Conservation (phyloP, 2,113 vertebrate species). For the Loxodonta africana region DNA sequence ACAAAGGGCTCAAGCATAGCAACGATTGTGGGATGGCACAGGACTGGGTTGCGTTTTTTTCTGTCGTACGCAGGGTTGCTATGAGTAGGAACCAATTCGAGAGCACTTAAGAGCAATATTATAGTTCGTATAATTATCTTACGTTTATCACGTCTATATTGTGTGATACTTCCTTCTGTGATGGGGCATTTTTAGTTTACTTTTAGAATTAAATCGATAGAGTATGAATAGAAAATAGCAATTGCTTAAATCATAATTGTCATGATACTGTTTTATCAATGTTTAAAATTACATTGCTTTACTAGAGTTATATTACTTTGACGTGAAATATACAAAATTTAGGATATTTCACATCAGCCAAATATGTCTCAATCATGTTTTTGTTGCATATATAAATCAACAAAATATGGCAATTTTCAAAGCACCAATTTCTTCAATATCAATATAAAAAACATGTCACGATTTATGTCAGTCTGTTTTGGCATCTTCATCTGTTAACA, state of each 20-base stretch:
- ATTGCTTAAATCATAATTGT: slow-evolving; percentile 27
- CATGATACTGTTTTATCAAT: background rate
- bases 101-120: too few species aligned
- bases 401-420: background rate
- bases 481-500: background rate
- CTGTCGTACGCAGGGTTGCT: too few species aligned
- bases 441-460: background rate
- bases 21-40: too few species aligned
- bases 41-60: too few species aligned
- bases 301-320: slow-evolving; percentile 3
- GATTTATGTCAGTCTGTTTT: background rate
- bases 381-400: slow-evolving; percentile 15
- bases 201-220: slow-evolving; percentile 59
- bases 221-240: background rate
- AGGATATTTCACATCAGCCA: background rate
- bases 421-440: slow-evolving; percentile 24
- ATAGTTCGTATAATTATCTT: slow-evolving; percentile 40
- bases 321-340: background rate
- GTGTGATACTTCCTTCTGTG: slow-evolving; percentile 24
- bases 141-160: slow-evolving; percentile 67
- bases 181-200: background rate
- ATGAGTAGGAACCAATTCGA: too few species aligned
- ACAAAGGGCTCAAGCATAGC: too few species aligned
- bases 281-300: slow-evolving; percentile 42
- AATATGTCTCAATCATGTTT: background rate